Evolutionary conservation across 2,113 vertebrate species (phyloP), one percentile per base, ranked within the genome.

Genomic region (Donacobius atricapilla): DNA sequence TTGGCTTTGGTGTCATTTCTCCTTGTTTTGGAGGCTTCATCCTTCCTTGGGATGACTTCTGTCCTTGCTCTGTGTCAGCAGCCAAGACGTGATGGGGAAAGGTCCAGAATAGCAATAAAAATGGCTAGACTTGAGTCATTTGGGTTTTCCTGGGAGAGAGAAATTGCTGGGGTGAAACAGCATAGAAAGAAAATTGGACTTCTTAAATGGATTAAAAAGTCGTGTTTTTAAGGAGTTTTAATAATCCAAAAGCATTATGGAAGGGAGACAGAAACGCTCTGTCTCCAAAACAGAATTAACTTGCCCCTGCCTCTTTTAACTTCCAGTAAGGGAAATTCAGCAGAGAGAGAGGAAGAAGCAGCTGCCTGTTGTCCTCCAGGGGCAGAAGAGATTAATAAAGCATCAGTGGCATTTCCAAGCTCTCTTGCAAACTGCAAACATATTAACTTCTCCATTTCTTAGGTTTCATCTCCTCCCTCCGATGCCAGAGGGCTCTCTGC

Each of bases 381-480:
- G 73, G 63, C 17, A 91, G 75, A 87, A 77, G 76, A 75, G 75
- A 72, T 78, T 63, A 90, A 87, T 79, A 94, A 95, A 96, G 92
- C 83, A 78, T 69, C 83, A 28, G 58, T 89, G 83, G 86, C 64
- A 60, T 93, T 95, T 93, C 94, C 71, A 93, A 86, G 66, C 63
- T n/a, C 57, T 87, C 75, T 47, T 56, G 44, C 71, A 94, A 94
- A 80, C 75, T 31, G 75, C 73, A 94, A 95, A 77, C 82, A 51
- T 70, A 81, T 50, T 77, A 80, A 90, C 75, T 93, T 85, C 87
- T 83, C 86, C 12, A 5, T 50, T 81, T 83, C 73, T 72, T 72
- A 50, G 65, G 82, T 80, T 89, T 90, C 87, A 35, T 75, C 78
- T 87, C 87, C 71, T 94, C 72, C 53, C 50, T 66, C 73, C 72